Conservation (phyloP, 2,113 vertebrate species). For the Eupsittula cactorum region DNA sequence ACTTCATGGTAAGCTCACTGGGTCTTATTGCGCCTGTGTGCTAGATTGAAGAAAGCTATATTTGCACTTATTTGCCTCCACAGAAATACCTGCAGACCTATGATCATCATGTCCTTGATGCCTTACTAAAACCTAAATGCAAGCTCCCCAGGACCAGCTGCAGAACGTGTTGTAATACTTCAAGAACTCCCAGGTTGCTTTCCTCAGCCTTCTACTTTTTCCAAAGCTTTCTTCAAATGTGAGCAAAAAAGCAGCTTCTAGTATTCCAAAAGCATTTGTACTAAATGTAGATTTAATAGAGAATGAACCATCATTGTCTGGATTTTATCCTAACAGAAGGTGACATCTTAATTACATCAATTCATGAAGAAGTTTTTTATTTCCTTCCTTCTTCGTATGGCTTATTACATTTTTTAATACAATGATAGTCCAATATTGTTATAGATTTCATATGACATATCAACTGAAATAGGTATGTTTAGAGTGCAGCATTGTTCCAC, state of each 20-base stretch:
- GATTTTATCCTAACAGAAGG: not conserved
- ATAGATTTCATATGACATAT: not conserved
- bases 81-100: not conserved
- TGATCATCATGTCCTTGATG: not conserved
- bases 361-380: not conserved
- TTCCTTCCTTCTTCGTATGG: not conserved
- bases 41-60: not conserved
- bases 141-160: not conserved
- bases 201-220: not conserved
- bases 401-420: not conserved
- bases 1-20: not conserved
- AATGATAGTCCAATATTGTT: not conserved
- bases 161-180: not conserved
- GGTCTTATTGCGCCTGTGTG: not conserved
- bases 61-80: not conserved
- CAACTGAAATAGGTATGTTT: not conserved
- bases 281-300: not conserved
- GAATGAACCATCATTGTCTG: not conserved
- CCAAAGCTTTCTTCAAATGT: not conserved
- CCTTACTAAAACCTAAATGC: not conserved
- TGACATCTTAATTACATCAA: not conserved
- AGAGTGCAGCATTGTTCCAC: not conserved
- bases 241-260: not conserved
- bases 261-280: not conserved
- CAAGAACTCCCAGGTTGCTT: not conserved